Percentiles rank a stretch among this genome's conserved stretches.
Conservation (phyloP, 30 jellyfish, hydroid and myxozoan species). For the Turritopsis dohrnii region DNA sequence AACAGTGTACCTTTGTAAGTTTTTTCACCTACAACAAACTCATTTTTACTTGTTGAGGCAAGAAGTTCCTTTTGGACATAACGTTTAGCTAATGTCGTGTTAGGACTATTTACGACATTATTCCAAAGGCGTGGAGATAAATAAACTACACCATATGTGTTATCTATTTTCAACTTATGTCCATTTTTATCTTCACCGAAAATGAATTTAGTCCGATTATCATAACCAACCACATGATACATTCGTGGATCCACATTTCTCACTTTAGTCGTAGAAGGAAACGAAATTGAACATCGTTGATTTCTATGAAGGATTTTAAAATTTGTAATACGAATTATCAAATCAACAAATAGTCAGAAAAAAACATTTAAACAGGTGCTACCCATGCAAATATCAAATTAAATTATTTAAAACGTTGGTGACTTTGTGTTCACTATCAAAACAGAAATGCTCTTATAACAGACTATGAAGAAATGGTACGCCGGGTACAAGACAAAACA, state of each 20-base stretch:
- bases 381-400: no score
- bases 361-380: no score
- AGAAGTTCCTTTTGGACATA: background rate
- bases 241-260: background rate
- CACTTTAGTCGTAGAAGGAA: background rate
- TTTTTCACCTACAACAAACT: background rate
- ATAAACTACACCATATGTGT: background rate
- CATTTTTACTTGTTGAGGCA: background rate
- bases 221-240: background rate
- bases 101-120: background rate
- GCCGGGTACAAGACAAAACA: no score
- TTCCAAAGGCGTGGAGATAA: background rate
- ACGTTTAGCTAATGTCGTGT: background rate
- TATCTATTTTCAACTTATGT: background rate
- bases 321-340: background rate
- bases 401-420: no score
- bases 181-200: background rate
- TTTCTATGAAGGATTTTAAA: background rate
- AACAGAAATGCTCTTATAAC: no score
- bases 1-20: background rate
- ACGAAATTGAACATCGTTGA: background rate
- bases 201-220: background rate
- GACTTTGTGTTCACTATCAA: no score
- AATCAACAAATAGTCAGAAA: background rate
- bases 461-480: no score